phyloP scores from a whole-genome alignment of 1,140 invertebrate species.

The Drosophila mayri region DNA sequence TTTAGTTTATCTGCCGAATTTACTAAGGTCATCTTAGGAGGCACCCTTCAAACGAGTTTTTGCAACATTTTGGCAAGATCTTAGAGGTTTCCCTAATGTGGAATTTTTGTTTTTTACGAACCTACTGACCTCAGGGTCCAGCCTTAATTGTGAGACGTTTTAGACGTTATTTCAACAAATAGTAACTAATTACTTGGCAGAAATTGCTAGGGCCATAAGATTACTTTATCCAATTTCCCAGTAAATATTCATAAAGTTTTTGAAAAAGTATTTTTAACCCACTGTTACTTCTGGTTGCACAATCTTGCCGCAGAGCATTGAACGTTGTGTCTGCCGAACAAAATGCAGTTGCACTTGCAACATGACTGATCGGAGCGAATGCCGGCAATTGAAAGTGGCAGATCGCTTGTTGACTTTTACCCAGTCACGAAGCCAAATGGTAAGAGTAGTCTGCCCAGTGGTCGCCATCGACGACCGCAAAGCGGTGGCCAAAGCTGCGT shows the following conservation, averaged over 20 bases:
- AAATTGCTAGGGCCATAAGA: not conserved
- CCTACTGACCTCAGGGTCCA: conserved; percentile 7
- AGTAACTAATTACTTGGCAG: not conserved
- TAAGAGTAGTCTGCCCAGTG: conserved; percentile 33
- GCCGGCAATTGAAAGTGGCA: conserved; percentile 67
- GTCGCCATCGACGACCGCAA: conserved; percentile 20
- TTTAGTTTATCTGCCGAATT: not conserved
- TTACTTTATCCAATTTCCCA: not conserved
- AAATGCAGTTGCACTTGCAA: conserved; percentile 78
- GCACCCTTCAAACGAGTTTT: conserved; percentile 14
- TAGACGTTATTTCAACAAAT: not conserved
- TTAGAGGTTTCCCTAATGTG: not conserved
- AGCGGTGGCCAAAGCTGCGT: not conserved
- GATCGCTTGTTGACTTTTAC: conserved; percentile 67
- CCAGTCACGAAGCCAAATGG: conserved; percentile 34
- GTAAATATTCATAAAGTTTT: not conserved
- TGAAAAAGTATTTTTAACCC: not conserved
- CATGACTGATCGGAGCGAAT: conserved; percentile 50
- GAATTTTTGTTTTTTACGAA: not conserved
- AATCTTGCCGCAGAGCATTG: conserved; percentile 47
- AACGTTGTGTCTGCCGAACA: conserved; percentile 17
- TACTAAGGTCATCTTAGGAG: conserved; percentile 6
- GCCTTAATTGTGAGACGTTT: not conserved
- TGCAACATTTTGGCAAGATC: conserved; percentile 9
- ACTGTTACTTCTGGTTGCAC: conserved; percentile 49